phyloP scores from a whole-genome alignment of 2,113 vertebrate genomes.

The Amblyopsis rosae region DNA sequence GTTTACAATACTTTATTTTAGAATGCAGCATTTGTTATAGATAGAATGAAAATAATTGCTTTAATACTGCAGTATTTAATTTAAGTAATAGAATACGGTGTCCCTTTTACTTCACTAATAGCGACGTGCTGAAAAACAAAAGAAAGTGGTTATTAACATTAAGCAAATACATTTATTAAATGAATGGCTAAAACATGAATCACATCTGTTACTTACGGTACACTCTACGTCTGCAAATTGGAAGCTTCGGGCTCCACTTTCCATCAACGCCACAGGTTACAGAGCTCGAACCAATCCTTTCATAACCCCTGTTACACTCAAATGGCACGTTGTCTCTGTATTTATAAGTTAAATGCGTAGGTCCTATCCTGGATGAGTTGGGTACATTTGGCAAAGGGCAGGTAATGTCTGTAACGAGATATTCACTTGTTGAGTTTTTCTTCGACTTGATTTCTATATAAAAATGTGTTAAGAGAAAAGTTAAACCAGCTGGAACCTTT shows the following conservation, averaged over 20 bases:
- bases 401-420: slow-evolving; percentile 41
- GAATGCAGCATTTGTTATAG: not conserved
- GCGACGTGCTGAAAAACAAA: slow-evolving; percentile 1
- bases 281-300: not conserved
- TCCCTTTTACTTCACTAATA: not conserved
- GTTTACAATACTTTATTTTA: not conserved
- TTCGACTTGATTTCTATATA: not conserved
- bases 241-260: slow-evolving; percentile 48
- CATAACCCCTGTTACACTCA: slow-evolving; percentile 16
- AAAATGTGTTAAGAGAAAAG: not conserved
- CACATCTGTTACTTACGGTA: slow-evolving; percentile 18
- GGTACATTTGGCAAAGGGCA: slow-evolving; percentile 49
- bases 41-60: not conserved
- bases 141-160: not conserved
- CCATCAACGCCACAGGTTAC: slow-evolving; percentile 40
- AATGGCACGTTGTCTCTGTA: slow-evolving; percentile 30
- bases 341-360: not conserved
- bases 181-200: not conserved
- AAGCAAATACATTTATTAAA: not conserved
- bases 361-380: slow-evolving; percentile 30
- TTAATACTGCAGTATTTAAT: not conserved
- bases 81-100: not conserved
- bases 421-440: not conserved
- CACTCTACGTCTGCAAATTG: slow-evolving; percentile 32
- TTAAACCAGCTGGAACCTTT: slow-evolving; percentile 44